Conservation (phyloP, 2,888 invertebrate species). For the Nephrotoma appendiculata region DNA sequence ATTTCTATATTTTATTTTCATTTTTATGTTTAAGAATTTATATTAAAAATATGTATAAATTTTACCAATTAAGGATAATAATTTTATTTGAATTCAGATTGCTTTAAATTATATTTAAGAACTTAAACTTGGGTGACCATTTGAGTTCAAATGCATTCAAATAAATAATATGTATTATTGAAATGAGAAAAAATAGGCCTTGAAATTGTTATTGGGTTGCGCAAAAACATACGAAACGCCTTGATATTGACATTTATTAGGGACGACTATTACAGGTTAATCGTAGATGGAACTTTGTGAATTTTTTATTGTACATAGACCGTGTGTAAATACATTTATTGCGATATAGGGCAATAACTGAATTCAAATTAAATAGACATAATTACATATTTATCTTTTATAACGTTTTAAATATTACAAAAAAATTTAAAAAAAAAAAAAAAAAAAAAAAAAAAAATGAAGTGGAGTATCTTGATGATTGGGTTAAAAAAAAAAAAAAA, state of each 20-base stretch:
- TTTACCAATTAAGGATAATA: not conserved
- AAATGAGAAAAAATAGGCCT: not conserved
- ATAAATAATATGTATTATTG: not conserved
- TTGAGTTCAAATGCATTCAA: not conserved
- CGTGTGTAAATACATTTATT: not conserved
- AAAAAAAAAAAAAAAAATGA: not conserved
- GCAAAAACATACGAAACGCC: not conserved
- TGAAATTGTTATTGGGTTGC: not conserved
- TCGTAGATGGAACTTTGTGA: not conserved
- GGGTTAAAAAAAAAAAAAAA: not conserved
- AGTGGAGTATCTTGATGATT: not conserved
- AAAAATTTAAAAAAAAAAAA: not conserved
- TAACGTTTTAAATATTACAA: not conserved
- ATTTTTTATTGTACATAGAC: not conserved
- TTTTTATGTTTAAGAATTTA: not conserved
- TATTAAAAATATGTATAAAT: not conserved
- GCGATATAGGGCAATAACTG: not conserved
- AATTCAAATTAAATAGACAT: not conserved
- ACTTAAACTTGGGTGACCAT: not conserved
- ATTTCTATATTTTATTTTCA: not conserved
- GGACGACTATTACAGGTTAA: not conserved
- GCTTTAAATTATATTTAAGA: not conserved
- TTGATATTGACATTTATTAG: not conserved
- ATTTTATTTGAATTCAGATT: not conserved
- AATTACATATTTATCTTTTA: not conserved